These are phyloP conservation scores for Zaprionus taronus DNA, from an alignment of 1,140 invertebrate genomes.

Conservation along the genomic window DNA sequence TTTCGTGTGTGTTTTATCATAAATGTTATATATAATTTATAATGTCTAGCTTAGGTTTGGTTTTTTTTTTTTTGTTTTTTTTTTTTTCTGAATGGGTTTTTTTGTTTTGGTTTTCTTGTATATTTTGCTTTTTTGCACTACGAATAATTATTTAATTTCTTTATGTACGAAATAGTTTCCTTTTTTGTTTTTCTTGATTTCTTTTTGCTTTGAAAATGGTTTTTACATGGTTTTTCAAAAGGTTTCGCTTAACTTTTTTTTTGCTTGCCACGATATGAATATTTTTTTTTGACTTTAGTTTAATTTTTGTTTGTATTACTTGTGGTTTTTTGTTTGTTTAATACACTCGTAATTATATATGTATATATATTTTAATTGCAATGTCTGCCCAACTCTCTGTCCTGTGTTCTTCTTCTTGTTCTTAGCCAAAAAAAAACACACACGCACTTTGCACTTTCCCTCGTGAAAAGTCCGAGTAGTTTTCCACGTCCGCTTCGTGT, in stretches of 20 bases:
- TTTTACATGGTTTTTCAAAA: slow-evolving; percentile 57
- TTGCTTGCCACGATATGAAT: slow-evolving; percentile 74
- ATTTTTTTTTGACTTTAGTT: slow-evolving; percentile 60
- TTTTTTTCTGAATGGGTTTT: slow-evolving; percentile 38
- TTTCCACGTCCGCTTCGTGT: slow-evolving; percentile 13
- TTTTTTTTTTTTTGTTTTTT: slow-evolving; percentile 3
- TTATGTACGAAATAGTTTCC: slow-evolving; percentile 59
- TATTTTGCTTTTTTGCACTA: slow-evolving; percentile 55
- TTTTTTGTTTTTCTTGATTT: slow-evolving; percentile 11
- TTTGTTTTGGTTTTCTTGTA: slow-evolving; percentile 17
- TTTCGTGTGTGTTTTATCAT: slow-evolving; percentile 32
- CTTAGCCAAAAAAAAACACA: slow-evolving; percentile 49
- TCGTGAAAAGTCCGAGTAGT: slow-evolving; percentile 38
- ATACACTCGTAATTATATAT: slow-evolving; percentile 60
- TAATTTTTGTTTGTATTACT: slow-evolving; percentile 23
- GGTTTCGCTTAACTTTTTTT: slow-evolving; percentile 43
- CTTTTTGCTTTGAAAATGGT: slow-evolving; percentile 49
- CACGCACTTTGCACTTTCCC: slow-evolving; percentile 44
- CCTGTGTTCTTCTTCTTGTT: slow-evolving; percentile 36
- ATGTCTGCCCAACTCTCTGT: slow-evolving; percentile 36
- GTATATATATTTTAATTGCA: slow-evolving; percentile 34
- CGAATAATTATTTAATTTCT: slow-evolving; percentile 70
- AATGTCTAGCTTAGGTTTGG: slow-evolving; percentile 59
- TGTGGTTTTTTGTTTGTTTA: slow-evolving; percentile 23
- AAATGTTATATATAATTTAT: slow-evolving; percentile 69